These are phyloP conservation scores for Gymnocypris eckloni DNA, from an alignment of 2,797 vertebrate genomes.

Conservation along the genomic window DNA sequence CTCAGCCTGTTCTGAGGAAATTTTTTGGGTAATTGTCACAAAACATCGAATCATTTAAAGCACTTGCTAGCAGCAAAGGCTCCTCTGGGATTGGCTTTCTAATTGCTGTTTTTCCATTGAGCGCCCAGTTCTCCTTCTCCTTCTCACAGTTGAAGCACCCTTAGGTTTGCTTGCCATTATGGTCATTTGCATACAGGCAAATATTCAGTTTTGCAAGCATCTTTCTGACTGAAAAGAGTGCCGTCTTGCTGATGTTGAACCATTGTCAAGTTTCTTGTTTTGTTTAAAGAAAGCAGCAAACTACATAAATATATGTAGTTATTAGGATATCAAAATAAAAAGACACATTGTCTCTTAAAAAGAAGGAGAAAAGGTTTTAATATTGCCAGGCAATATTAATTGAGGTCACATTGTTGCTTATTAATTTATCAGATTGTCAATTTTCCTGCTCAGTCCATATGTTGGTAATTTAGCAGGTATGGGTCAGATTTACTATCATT, in stretches of 20 bases:
- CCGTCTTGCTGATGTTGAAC: neutral
- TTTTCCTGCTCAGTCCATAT: neutral
- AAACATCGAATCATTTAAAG: constrained; percentile 71
- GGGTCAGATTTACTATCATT: too few relatives aligned
- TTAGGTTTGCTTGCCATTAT: constrained; percentile 65
- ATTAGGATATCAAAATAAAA: neutral
- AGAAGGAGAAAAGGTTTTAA: neutral
- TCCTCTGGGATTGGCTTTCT: constrained; percentile 71
- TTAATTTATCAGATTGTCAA: neutral
- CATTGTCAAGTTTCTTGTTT: neutral
- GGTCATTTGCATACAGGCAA: constrained; percentile 58
- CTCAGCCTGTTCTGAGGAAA: constrained; percentile 57
- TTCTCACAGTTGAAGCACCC: constrained; percentile 64
- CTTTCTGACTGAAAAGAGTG: neutral
- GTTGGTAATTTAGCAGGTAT: neutral
- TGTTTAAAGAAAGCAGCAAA: neutral
- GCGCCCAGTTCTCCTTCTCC: constrained; percentile 65
- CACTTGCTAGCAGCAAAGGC: constrained; percentile 68
- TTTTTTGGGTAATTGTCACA: constrained; percentile 70
- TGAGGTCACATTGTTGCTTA: neutral
- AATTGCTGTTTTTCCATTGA: constrained; percentile 71
- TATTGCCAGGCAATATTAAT: neutral
- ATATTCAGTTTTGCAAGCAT: constrained; percentile 3
- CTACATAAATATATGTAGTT: neutral
- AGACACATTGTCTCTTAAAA: neutral